Base-by-base conservation (phyloP, 2,113 vertebrate species). In the Triplophysa siluroides region DNA sequence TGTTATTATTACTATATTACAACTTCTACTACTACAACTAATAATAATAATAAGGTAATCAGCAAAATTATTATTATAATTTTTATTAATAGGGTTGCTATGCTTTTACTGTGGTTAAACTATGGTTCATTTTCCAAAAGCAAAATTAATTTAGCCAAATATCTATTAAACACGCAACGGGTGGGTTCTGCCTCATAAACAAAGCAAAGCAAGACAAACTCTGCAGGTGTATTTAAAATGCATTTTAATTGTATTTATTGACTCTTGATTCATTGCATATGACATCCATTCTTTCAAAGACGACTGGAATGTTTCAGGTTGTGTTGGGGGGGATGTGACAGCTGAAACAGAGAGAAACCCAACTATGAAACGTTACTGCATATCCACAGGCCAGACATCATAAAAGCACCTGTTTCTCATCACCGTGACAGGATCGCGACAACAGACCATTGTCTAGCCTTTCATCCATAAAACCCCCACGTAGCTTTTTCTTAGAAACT, bases 281-380 rank as follows among this genome's bases (percentile, higher is more conserved):
- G 95, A 98, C 95, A 93, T 90, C 87, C 88, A 79, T 83, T 89
- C 81, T 87, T 88, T 88, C 85, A 93, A 93, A 93, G 93, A 96
- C 94, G 83, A 94, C 95, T 97, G 96, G 96, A 97, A 97, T 98
- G 96, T 96, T 77, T 77, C 75, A 77, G 62, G 73, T 75, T 60
- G 23, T 47, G 60, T 18, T 23, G 26, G 41, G 58, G 24, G 26
- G 21, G 24, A 47, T n/a, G 19, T 43, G 62, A 77, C 62, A 52
- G 19, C 38, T 66, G 14, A 65, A 60, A 78, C 69, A 78, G 29
- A 69, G 24, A 91, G 94, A 96, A 96, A 96, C 96, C 96, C 96
- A 96, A 96, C 93, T 95, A 95, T 95, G 96, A 95, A 70, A 96
- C 95, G 94, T 94, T 95, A 96, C 96, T 97, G 96, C 95, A 95